Evolutionary conservation across 2,113 vertebrate species (phyloP).

Genomic region (Podiceps cristatus): DNA sequence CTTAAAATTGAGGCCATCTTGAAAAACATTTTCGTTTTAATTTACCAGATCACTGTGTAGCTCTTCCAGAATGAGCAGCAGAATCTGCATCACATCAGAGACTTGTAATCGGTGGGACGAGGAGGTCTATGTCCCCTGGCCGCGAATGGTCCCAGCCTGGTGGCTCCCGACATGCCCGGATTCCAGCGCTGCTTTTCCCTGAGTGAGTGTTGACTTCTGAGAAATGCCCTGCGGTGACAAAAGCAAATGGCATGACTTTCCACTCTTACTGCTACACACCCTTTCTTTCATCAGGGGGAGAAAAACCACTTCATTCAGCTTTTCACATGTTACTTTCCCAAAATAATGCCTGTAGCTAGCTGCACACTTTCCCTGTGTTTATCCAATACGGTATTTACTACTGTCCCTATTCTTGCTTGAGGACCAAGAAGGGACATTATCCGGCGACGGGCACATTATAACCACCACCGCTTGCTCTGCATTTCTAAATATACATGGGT

Average conservation of each 20-base stretch:
- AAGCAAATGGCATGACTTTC: not conserved
- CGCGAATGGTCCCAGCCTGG: not conserved
- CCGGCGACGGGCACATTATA: fast-evolving
- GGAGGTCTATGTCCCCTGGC: not conserved
- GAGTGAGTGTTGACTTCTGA: not conserved
- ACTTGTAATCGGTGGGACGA: not conserved
- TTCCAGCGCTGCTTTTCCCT: not conserved
- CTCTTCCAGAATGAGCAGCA: not conserved
- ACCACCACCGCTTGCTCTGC: not conserved
- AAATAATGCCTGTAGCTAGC: not conserved
- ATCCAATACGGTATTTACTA: not conserved
- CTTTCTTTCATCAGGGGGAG: not conserved
- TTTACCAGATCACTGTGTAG: fast-evolving
- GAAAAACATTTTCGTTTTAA: not conserved
- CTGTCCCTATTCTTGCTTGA: not conserved
- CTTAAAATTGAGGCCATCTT: not conserved
- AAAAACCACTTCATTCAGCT: not conserved
- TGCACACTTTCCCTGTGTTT: not conserved
- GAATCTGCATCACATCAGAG: not conserved
- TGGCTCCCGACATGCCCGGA: not conserved
- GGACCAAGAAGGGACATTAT: not conserved
- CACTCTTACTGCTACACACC: no score
- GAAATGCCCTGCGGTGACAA: not conserved
- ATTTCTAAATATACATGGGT: not conserved
- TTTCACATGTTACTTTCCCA: not conserved